Conservation (phyloP, 2,888 invertebrate species). For the Himalopsyche kuldschensis region DNA sequence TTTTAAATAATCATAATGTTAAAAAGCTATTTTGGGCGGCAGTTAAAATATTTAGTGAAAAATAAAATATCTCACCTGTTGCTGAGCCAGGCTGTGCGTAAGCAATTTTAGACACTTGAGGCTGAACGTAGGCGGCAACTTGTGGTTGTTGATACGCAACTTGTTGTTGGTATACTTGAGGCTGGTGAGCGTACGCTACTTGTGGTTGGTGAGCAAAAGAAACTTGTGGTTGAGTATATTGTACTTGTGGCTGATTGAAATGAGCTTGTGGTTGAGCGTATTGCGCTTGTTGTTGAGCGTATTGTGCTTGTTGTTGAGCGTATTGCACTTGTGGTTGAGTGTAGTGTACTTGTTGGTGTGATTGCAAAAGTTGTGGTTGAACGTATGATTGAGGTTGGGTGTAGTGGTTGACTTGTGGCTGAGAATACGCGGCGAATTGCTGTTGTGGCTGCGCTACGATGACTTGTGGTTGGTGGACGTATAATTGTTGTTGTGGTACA, state of each 20-base stretch:
- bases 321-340: constrained; percentile 20
- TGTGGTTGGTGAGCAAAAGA: background rate
- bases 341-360: constrained; percentile 5
- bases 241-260: constrained; percentile 13
- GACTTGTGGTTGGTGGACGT: constrained; percentile 34
- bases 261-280: constrained; percentile 20
- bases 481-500: constrained; percentile 42
- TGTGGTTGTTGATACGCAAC: constrained; percentile 25
- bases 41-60: too few relatives aligned
- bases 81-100: constrained; percentile 28
- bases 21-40: too few relatives aligned
- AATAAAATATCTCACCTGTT: constrained; percentile 13
- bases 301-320: constrained; percentile 15
- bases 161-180: constrained; percentile 20
- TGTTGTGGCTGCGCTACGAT: constrained; percentile 34
- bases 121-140: constrained; percentile 8
- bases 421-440: constrained; percentile 21
- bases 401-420: constrained; percentile 29
- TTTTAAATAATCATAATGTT: too few relatives aligned
- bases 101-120: constrained; percentile 18
- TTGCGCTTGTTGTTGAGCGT: constrained; percentile 17
- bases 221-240: constrained; percentile 1
- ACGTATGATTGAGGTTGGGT: constrained; percentile 17
- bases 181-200: background rate
- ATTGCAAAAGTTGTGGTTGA: constrained; percentile 12